These are phyloP conservation scores for Pluvialis apricaria DNA, from an alignment of 2,113 vertebrate genomes.

Conservation along the genomic window DNA sequence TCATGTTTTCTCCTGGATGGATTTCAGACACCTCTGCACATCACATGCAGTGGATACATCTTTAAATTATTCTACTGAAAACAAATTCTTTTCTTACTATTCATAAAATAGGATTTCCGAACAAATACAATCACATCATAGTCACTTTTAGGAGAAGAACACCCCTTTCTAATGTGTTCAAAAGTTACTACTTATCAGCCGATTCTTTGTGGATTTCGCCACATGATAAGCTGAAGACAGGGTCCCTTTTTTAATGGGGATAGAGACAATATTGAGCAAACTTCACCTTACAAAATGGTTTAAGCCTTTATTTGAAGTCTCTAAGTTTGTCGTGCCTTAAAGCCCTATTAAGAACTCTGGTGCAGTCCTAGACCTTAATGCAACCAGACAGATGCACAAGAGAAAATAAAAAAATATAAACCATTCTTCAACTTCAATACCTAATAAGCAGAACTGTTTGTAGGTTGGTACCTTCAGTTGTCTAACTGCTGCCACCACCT, in stretches of 20 bases:
- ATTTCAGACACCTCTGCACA: background rate
- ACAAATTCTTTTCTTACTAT: background rate
- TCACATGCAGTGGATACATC: background rate
- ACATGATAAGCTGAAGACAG: background rate
- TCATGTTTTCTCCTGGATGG: background rate
- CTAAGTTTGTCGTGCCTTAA: background rate
- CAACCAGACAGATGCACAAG: background rate
- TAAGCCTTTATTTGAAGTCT: background rate
- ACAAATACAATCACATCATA: background rate
- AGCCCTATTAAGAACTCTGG: background rate
- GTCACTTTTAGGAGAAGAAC: background rate
- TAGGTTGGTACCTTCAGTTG: background rate
- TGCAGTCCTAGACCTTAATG: background rate
- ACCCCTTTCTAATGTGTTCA: background rate
- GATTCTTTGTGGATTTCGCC: background rate
- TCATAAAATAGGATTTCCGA: background rate
- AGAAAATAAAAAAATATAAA: background rate
- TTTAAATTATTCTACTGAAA: background rate
- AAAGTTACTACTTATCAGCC: background rate
- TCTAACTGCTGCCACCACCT: background rate
- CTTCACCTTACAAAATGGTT: background rate
- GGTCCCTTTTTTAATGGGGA: background rate
- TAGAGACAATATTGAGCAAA: background rate
- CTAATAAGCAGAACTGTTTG: background rate
- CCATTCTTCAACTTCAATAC: background rate